phyloP scores from a whole-genome alignment of 2,888 invertebrate genomes.

The Oasisia sp. region DNA sequence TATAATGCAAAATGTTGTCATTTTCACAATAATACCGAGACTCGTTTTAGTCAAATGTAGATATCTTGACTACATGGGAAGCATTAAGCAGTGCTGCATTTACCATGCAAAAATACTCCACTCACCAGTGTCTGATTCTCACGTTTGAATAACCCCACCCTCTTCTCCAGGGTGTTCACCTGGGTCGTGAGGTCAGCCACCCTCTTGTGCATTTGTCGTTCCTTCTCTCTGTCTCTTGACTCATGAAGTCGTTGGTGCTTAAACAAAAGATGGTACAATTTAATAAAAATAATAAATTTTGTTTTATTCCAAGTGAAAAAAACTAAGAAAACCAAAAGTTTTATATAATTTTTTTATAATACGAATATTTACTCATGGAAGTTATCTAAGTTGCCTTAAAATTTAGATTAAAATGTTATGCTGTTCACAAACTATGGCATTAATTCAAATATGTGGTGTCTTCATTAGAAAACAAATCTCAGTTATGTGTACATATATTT shows the following conservation, averaged over 20 bases:
- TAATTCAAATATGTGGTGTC: neutral
- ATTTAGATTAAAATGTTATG: no score
- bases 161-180: constrained; percentile 57
- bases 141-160: constrained; percentile 54
- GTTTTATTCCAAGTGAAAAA: no score
- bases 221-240: constrained; percentile 48
- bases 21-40: neutral
- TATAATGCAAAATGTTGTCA: no score
- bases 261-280: neutral
- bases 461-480: neutral
- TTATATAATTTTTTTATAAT: no score
- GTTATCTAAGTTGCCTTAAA: no score
- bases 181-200: constrained; percentile 60
- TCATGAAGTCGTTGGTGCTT: constrained; percentile 22
- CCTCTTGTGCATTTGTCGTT: constrained; percentile 56
- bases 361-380: no score
- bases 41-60: neutral
- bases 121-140: constrained; percentile 64
- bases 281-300: no score
- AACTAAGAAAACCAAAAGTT: no score
- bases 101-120: constrained; percentile 21
- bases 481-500: neutral
- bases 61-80: neutral
- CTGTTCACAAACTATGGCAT: no score
- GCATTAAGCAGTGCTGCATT: no score